Evolutionary conservation across 2,888 invertebrate species (phyloP), one percentile per base, ranked within the genome.

Genomic region (Clitarchus hookeri): DNA sequence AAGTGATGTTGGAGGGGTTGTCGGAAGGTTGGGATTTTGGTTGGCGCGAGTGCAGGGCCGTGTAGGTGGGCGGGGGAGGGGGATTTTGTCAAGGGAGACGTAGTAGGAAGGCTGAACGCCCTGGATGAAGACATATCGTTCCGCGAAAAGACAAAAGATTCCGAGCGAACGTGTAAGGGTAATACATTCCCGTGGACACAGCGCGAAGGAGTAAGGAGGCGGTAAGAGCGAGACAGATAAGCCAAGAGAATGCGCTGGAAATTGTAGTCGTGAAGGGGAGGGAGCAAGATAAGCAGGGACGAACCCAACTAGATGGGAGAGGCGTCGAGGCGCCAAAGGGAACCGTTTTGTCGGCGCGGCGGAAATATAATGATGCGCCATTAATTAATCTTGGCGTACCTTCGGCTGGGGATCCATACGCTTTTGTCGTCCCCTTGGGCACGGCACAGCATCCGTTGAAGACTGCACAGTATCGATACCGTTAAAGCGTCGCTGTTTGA

Each of bases 121-220:
- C 16, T 11, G 65, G 65, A 65, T 65, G 65, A 65, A 65, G 65
- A 65, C 65, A 65, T n/a, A 65, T 65, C 23, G 65, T 65, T n/a
- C n/a, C 65, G 65, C 65, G 65, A n/a, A 6, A 65, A 65, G 65
- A 65, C 65, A 65, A 65, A 65, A 65, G 65, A 65, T 65, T n/a
- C 16, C 65, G 65, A n/a, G 23, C 65, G 23, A 65, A 65, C 65
- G 65, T 65, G 65, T 19, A 3, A 48, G 65, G 65, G 65, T 65
- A 65, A 65, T 65, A 65, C 65, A 65, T 65, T 65, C 65, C n/a
- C 65, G 8, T 0, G 65, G n/a, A 23, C 19, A 8, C 2, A 65
- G 65, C 12, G 23, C 23, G n/a, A 65, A 65, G 19, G 53, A 19
- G 53, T n/a, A 65, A 65, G 65, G 65, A n/a, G 65, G 65, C 23